Conservation (phyloP, 2,888 invertebrate species). For the Pachymerium ferrugineum region DNA sequence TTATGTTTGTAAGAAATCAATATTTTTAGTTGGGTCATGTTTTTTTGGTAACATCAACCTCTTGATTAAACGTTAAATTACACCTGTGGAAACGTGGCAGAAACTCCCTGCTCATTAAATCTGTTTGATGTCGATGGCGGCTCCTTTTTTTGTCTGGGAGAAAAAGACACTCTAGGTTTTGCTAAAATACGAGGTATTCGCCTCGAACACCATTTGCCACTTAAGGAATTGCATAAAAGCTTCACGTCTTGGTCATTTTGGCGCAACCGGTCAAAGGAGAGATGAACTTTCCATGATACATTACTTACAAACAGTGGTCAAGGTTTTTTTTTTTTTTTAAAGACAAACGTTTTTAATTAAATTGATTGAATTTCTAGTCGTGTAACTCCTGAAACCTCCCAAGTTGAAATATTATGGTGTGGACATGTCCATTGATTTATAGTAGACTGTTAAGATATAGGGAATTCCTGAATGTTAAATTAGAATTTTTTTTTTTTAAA, state of each 20-base stretch:
- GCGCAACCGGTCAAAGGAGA: slow-evolving; percentile 12
- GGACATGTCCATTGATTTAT: neutral
- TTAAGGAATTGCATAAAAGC: slow-evolving; percentile 19
- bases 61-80: slow-evolving; percentile 16
- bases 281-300: slow-evolving; percentile 5
- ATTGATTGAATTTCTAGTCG: slow-evolving; percentile 6
- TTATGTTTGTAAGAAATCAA: neutral
- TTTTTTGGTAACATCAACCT: neutral
- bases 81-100: slow-evolving; percentile 3
- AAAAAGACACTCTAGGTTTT: slow-evolving; percentile 14
- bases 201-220: slow-evolving; percentile 8
- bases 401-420: neutral
- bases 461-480: neutral
- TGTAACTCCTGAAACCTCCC: neutral
- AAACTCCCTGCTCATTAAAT: slow-evolving; percentile 19
- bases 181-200: slow-evolving; percentile 18
- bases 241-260: slow-evolving; percentile 15
- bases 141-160: neutral
- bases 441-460: too few species aligned
- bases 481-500: neutral
- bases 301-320: slow-evolving; percentile 19
- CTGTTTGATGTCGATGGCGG: slow-evolving; percentile 17
- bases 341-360: slow-evolving; percentile 15
- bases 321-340: neutral
- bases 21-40: neutral